phyloP scores from a whole-genome alignment of 2,113 vertebrate genomes.

The Ophthalmolycus amberensis region DNA sequence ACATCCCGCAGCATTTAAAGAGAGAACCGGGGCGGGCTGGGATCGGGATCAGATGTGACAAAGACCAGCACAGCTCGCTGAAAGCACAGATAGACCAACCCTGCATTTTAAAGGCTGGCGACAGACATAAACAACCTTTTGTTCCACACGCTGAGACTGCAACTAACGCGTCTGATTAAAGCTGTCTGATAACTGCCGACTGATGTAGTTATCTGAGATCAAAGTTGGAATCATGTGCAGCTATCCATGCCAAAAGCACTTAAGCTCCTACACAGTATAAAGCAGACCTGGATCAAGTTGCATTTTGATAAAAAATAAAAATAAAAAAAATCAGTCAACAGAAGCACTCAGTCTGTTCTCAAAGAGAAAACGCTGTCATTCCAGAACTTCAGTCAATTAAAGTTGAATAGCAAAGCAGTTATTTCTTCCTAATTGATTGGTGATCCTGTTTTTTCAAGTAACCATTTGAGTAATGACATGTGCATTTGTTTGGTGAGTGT shows the following conservation, averaged over 20 bases:
- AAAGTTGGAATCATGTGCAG: slow-evolving; percentile 60
- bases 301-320: slow-evolving; percentile 20
- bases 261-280: slow-evolving; percentile 49
- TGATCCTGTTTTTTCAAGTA: neutral
- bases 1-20: slow-evolving; percentile 34
- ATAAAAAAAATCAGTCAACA: slow-evolving; percentile 15
- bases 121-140: slow-evolving; percentile 42
- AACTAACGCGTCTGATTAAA: slow-evolving; percentile 53
- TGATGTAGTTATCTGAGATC: slow-evolving; percentile 60
- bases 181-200: slow-evolving; percentile 58
- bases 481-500: neutral
- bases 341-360: slow-evolving; percentile 7
- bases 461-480: neutral
- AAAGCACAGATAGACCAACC: slow-evolving; percentile 22
- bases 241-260: slow-evolving; percentile 59
- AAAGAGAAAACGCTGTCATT: slow-evolving; percentile 7
- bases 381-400: slow-evolving; percentile 14
- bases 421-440: slow-evolving; percentile 11
- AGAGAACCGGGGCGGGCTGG: neutral
- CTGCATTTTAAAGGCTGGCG: slow-evolving; percentile 31
- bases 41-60: slow-evolving; percentile 36
- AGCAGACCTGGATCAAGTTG: slow-evolving; percentile 38
- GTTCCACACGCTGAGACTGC: slow-evolving; percentile 31
- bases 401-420: slow-evolving; percentile 19
- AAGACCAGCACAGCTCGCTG: neutral